Evolutionary conservation across 2,888 invertebrate genomes (phyloP), one percentile per base, ranked within the genome.

Genomic region (Lampropteryx suffumata): DNA sequence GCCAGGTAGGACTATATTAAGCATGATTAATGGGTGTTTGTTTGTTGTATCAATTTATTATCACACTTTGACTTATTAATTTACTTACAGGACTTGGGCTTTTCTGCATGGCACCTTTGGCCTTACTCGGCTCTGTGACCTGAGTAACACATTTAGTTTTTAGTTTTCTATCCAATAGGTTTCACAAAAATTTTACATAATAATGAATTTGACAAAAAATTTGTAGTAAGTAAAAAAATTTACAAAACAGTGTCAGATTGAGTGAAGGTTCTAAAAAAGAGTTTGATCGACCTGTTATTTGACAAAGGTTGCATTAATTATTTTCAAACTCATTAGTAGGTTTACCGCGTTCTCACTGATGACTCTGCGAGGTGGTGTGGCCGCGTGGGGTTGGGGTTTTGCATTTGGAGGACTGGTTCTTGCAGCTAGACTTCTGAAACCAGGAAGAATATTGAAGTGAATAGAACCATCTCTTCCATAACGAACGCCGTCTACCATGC

Each of bases 271-370:
- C 6, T 0, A 29, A 11, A 17, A 34, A 50, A 8, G 13, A 43
- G 33, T 49, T 42, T 12, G 12, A 39, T 7, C 11, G 13, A 44
- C 11, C 11, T 24, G 17, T 28, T n/a, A n/a, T 11, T 30, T 32
- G 37, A 24, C 39, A 40, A 40, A 34, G n/a, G 24, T 33, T 28
- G 21, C 17, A 13, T 21, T 5, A 7, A 21, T 21, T 12, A 13
- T 7, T 8, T 14, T 24, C 29, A 29, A 27, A 11, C 1, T 24
- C 76, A 6, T 24, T 24, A 4, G 24, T 5, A 24, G 24, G 6
- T 71, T 78, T 70, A 84, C 87, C 69, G 64, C 69, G 65, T 76
- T 88, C 64, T 82, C 83, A 59, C 72, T 82, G 62, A 63, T 64
- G 24, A 61, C 68, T 58, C 71, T 76, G 50, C 76, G 59, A 0